Percentiles rank a stretch among this genome's conserved stretches.
Evolutionary conservation across 2,888 invertebrate species (phyloP).

Genomic region (Papilio gigon): DNA sequence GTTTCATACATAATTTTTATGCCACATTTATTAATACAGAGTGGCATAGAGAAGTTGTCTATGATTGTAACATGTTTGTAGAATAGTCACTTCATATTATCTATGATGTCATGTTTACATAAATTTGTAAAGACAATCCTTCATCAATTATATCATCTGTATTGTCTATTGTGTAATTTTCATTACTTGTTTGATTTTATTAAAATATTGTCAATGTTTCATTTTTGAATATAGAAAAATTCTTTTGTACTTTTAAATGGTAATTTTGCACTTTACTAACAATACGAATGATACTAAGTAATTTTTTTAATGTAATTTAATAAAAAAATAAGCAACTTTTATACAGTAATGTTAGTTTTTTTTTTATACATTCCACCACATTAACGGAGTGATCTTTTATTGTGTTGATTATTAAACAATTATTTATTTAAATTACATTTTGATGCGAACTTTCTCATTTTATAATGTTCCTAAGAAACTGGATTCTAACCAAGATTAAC

Average conservation of each 20-base stretch:
- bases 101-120: conserved; percentile 17
- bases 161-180: conserved; percentile 21
- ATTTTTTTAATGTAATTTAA: conserved; percentile 28
- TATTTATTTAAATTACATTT: conserved; percentile 32
- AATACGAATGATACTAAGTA: conserved; percentile 27
- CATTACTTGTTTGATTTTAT: conserved; percentile 3
- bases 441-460: conserved; percentile 24
- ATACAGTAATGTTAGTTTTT: conserved; percentile 38
- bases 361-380: conserved; percentile 41
- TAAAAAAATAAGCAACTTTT: conserved; percentile 40
- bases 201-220: neutral
- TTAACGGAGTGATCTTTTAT: conserved; percentile 7
- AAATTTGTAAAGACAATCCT: conserved; percentile 23
- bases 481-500: no score
- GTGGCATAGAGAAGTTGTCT: neutral
- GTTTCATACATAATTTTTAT: neutral
- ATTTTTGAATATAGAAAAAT: neutral
- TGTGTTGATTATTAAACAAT: conserved; percentile 22
- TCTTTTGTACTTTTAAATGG: conserved; percentile 1
- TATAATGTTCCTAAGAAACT: no score
- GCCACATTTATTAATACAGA: neutral
- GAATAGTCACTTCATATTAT: neutral
- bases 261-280: conserved; percentile 24
- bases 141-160: neutral
- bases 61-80: neutral